Conservation (phyloP, 2,113 vertebrate genomes). For the Cynocephalus volans region DNA sequence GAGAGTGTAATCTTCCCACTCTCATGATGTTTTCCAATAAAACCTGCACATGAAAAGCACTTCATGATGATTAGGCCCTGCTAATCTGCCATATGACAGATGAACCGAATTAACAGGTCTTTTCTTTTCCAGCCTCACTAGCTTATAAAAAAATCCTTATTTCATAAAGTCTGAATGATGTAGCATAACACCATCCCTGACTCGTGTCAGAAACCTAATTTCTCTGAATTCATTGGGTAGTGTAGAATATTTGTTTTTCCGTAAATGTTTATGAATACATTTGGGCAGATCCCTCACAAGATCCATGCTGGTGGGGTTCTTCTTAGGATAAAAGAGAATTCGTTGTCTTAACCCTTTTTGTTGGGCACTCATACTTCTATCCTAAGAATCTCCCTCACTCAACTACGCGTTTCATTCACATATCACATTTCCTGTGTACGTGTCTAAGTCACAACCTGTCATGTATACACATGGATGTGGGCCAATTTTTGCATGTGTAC, state of each 20-base stretch:
- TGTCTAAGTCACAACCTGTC: constrained; percentile 84
- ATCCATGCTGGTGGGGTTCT: constrained; percentile 83
- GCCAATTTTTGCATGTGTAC: constrained; percentile 88
- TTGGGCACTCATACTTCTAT: constrained; percentile 59
- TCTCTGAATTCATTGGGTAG: constrained; percentile 73
- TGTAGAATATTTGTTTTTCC: constrained; percentile 80
- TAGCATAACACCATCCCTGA: background rate
- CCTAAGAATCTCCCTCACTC: constrained; percentile 84
- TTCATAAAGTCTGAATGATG: constrained; percentile 10
- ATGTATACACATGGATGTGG: constrained; percentile 79
- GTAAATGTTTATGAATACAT: constrained; percentile 81
- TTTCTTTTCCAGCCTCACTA: constrained; percentile 81
- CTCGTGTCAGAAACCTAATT: constrained; percentile 66
- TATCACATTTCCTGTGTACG: constrained; percentile 81
- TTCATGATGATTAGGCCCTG: background rate
- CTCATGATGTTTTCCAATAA: constrained; percentile 54
- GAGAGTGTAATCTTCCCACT: constrained; percentile 55
- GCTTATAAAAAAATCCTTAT: constrained; percentile 72
- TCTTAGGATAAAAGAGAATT: constrained; percentile 84
- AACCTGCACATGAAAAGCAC: constrained; percentile 20
- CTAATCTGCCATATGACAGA: constrained; percentile 59
- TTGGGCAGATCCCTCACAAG: constrained; percentile 87
- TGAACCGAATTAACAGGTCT: constrained; percentile 46
- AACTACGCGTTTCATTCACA: constrained; percentile 87
- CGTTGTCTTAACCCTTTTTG: background rate